These are phyloP conservation scores for Gavia stellata DNA, from an alignment of 2,113 vertebrate genomes.

Conservation along the genomic window DNA sequence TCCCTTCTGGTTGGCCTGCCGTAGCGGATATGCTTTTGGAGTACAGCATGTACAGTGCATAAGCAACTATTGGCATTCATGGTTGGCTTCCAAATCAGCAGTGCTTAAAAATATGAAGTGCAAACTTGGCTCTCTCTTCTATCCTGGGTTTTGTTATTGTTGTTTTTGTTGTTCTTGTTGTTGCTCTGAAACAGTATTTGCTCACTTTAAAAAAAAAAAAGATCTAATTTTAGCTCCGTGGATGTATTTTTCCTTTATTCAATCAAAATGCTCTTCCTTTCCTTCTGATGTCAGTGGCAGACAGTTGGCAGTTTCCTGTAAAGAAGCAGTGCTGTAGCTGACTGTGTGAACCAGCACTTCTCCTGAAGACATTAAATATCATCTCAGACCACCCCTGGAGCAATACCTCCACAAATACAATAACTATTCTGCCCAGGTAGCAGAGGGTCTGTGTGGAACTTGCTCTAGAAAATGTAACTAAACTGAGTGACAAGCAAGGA, in stretches of 20 bases:
- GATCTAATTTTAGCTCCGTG: background rate
- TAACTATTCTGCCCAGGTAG: background rate
- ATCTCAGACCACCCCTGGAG: background rate
- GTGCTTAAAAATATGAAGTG: conserved; percentile 32
- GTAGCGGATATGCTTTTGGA: background rate
- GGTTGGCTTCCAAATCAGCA: conserved; percentile 44
- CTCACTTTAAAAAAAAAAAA: background rate
- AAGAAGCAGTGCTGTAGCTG: background rate
- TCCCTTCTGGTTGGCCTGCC: conserved; percentile 11
- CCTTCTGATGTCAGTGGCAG: background rate
- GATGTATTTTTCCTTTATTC: background rate
- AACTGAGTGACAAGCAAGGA: background rate
- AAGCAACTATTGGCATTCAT: conserved; percentile 20
- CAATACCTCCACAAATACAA: background rate
- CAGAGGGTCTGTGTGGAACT: background rate
- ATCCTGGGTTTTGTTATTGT: background rate
- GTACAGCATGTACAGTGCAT: conserved; percentile 19
- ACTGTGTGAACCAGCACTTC: background rate
- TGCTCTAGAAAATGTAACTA: background rate
- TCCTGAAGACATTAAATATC: background rate
- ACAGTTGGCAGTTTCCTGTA: background rate
- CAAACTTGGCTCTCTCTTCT: background rate
- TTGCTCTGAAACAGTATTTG: background rate
- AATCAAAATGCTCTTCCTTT: background rate
- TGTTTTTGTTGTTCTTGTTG: background rate